phyloP scores from a whole-genome alignment of 1,140 invertebrate species.

The Brachionus calyciflorus region DNA sequence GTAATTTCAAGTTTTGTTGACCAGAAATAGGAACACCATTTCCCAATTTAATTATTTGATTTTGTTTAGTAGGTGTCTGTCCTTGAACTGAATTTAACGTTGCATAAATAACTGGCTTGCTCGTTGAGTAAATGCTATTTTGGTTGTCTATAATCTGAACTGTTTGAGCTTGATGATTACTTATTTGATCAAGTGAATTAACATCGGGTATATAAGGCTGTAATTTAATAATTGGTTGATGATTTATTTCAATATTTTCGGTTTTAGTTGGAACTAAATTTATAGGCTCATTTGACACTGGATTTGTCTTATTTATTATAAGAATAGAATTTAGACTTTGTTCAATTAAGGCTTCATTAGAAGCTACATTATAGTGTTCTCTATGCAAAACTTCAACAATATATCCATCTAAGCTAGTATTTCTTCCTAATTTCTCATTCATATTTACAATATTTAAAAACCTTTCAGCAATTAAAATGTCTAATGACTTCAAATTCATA shows the following conservation, averaged over 20 bases:
- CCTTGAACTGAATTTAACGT: neutral
- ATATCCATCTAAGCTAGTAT: neutral
- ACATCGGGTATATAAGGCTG: conserved; percentile 15
- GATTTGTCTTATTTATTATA: neutral
- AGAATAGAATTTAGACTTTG: conserved; percentile 9
- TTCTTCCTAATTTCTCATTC: neutral
- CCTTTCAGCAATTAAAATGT: conserved; percentile 24
- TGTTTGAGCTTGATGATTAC: neutral
- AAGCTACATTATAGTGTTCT: conserved; percentile 17
- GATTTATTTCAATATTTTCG: neutral
- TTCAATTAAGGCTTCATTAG: conserved; percentile 14
- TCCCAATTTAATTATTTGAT: neutral
- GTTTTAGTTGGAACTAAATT: neutral
- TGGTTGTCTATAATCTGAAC: neutral
- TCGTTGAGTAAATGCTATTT: neutral
- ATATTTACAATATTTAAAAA: neutral
- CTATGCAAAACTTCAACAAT: conserved; percentile 36
- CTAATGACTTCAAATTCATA: neutral
- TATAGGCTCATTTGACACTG: neutral
- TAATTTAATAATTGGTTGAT: conserved; percentile 9
- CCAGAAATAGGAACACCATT: neutral
- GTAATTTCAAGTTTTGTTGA: neutral
- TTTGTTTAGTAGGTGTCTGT: conserved; percentile 21
- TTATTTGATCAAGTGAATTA: neutral
- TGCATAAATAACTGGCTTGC: conserved; percentile 1